These are phyloP conservation scores for Saxidomus purpurata DNA, from an alignment of 1,140 invertebrate species.

Conservation along the genomic window DNA sequence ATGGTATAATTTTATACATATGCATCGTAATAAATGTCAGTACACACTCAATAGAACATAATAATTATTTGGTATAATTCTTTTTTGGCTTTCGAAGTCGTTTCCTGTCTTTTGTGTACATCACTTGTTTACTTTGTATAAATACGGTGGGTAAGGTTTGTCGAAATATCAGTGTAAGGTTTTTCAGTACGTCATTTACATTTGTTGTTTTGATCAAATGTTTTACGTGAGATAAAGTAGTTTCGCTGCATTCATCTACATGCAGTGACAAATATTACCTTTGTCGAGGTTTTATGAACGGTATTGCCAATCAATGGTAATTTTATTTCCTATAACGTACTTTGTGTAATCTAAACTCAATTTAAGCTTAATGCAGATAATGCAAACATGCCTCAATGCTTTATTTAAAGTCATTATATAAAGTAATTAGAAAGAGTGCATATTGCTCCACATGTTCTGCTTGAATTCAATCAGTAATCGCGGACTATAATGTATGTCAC, in stretches of 20 bases:
- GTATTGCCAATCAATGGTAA: not conserved
- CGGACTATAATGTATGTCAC: too few species aligned
- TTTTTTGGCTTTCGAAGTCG: not conserved
- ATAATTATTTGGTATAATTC: not conserved
- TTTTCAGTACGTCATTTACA: not conserved
- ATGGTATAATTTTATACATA: not conserved
- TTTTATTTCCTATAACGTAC: too few species aligned
- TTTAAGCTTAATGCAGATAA: too few species aligned
- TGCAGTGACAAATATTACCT: not conserved
- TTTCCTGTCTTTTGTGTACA: constrained; percentile 32
- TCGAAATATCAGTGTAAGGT: not conserved
- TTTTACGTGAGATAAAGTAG: not conserved
- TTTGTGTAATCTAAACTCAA: too few species aligned
- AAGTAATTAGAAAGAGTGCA: too few species aligned
- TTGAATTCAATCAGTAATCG: too few species aligned
- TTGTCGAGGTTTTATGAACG: not conserved
- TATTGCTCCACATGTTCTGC: too few species aligned
- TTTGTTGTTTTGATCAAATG: not conserved
- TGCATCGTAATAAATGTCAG: constrained; percentile 21
- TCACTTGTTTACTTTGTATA: not conserved
- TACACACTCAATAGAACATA: not conserved
- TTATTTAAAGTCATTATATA: too few species aligned
- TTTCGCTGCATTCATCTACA: not conserved
- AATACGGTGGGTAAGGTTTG: not conserved
- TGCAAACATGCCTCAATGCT: too few species aligned